Evolutionary conservation across 1,140 invertebrate genomes (phyloP), one percentile per base, ranked within the genome.

Genomic region (Eurosta solidaginis): DNA sequence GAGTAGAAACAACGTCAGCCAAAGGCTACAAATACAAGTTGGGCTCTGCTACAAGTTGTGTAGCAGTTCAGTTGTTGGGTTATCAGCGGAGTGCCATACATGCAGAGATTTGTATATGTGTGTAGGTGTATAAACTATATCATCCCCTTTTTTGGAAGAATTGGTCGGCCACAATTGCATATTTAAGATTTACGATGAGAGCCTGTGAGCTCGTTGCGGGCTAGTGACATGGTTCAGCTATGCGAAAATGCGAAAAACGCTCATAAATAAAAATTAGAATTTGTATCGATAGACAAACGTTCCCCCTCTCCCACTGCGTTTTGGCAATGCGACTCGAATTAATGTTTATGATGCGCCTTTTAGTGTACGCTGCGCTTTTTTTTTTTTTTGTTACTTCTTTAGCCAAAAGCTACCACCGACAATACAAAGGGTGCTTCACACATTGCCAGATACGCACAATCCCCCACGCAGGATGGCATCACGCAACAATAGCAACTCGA

Each of bases 181-280:
- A 84, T 85, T 83, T 83, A 85, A 83, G 82, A 83, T 81, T 68
- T 59, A 79, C 10, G 79, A 81, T 81, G 82, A 83, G 82, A 80
- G n/a, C n/a, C 81, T 82, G 84, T 80, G 79, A 81, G 81, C 81
- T 40, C 47, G 36, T 10, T 27, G 6, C 27, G 47, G 73, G 47
- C 44, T 45, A 36, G 5, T 77, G 40, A 25, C 42, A 63, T 74
- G 29, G 52, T 47, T 59, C 44, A 12, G 73, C 49, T 75, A 45
- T 75, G 74, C 33, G 49, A 76, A 78, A 75, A 14, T 74, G 44
- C 36, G 83, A 84, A 86, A 86, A 86, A 84, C 84, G 84, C 82
- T 84, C 84, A 84, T 86, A 86, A 86, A 86, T 86, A 85, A 85
- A 85, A 85, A 85, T 83, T 52, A 54, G 45, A 40, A 44, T 75